Percentiles rank a stretch among this genome's conserved stretches.
Conservation (phyloP, 2,888 invertebrate species). For the Leucophenga maculata region DNA sequence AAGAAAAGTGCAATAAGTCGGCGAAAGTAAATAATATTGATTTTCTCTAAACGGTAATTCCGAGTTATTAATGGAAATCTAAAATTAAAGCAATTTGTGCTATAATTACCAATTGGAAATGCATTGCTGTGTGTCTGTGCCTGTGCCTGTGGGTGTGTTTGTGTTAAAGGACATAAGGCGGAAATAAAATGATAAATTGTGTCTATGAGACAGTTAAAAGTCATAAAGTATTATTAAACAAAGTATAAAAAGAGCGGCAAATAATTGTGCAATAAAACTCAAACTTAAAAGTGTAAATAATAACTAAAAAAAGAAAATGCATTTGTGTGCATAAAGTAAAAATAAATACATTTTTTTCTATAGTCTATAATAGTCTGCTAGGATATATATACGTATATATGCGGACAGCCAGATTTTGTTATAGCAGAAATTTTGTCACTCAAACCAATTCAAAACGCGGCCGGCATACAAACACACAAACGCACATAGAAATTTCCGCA, state of each 20-base stretch:
- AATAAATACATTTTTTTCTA: conserved; percentile 4
- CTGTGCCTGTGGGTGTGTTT: conserved; percentile 3
- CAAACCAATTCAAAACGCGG: conserved; percentile 55
- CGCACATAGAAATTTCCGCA: conserved; percentile 14
- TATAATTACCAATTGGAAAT: not conserved
- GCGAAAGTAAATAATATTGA: conserved; percentile 15
- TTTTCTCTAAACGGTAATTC: conserved; percentile 16
- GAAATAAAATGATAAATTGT: not conserved
- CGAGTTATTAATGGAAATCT: not conserved
- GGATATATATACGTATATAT: too few relatives aligned
- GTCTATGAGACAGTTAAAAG: conserved; percentile 10
- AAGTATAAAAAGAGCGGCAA: not conserved
- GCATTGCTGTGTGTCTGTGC: too few relatives aligned
- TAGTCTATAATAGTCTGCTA: not conserved
- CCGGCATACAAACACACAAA: conserved; percentile 58
- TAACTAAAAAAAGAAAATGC: not conserved
- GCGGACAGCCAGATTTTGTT: not conserved
- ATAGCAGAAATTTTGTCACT: conserved; percentile 61
- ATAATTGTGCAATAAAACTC: not conserved
- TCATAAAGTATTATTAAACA: not conserved
- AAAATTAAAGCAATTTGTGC: not conserved
- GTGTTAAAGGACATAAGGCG: not conserved
- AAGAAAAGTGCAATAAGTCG: conserved; percentile 1
- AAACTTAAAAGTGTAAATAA: too few relatives aligned
- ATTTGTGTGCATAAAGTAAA: not conserved